phyloP scores from a whole-genome alignment of 2,797 vertebrate genomes.

The Silurus lanzhouensis region DNA sequence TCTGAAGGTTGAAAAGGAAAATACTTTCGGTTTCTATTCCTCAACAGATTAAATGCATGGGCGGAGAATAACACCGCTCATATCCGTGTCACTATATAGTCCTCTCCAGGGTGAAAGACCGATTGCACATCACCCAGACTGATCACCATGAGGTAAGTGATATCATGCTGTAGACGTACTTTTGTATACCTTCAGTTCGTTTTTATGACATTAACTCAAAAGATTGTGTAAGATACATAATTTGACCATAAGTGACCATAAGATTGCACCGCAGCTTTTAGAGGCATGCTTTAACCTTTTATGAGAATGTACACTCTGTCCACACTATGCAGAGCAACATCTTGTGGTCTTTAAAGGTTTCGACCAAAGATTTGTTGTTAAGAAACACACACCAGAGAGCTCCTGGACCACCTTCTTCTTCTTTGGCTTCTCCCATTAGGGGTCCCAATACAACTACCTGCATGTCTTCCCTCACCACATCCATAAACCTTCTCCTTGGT shows the following conservation, averaged over 20 bases:
- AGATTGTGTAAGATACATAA: neutral
- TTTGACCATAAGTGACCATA: neutral
- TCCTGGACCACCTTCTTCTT: no score
- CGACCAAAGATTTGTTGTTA: no score
- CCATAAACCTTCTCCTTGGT: no score
- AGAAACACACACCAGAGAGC: no score
- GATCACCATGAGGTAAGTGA: slow-evolving; percentile 7
- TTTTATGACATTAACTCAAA: no score
- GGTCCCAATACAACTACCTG: no score
- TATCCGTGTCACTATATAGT: no score
- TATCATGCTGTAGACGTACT: neutral
- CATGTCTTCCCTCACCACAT: no score
- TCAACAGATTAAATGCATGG: neutral
- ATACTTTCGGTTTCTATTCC: slow-evolving; percentile 10
- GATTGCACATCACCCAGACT: neutral
- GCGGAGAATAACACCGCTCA: neutral
- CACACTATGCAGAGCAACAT: no score
- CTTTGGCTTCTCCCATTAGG: no score
- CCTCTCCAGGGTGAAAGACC: neutral
- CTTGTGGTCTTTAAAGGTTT: no score
- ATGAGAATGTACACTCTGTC: neutral
- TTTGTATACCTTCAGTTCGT: no score
- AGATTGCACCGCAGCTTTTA: neutral
- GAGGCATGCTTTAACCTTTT: neutral
- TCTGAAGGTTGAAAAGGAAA: neutral